phyloP scores from a whole-genome alignment of 2,797 vertebrate species.

The Poeciliopsis presidionis region DNA sequence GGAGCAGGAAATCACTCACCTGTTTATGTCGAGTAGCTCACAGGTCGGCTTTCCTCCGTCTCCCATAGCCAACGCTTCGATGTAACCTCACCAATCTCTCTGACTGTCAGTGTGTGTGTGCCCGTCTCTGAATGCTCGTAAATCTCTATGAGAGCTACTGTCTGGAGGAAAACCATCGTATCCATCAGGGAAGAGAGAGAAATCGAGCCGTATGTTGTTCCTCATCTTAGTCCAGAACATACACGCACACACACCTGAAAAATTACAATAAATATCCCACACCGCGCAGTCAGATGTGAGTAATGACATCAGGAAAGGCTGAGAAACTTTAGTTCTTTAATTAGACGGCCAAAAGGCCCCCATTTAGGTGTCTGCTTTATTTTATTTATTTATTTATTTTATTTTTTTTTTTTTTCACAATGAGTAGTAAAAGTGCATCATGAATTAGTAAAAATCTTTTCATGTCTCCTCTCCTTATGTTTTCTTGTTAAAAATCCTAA shows the following conservation, averaged over 20 bases:
- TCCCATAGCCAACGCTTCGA: constrained; percentile 31
- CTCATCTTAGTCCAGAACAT: constrained; percentile 2
- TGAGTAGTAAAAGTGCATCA: not conserved
- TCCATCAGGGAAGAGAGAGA: constrained; percentile 57
- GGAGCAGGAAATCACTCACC: constrained; percentile 70
- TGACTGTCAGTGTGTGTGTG: constrained; percentile 43
- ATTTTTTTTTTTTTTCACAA: too few relatives aligned
- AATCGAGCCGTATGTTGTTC: constrained; percentile 37
- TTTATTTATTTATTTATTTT: not conserved
- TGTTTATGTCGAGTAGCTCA: constrained; percentile 68
- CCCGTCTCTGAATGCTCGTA: constrained; percentile 47
- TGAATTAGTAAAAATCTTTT: not conserved
- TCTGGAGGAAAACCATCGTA: constrained; percentile 64
- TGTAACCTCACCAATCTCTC: constrained; percentile 51
- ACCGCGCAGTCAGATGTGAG: constrained; percentile 25
- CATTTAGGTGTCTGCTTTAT: not conserved
- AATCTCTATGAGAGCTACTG: constrained; percentile 67
- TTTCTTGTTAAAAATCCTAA: not conserved
- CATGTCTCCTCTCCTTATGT: not conserved
- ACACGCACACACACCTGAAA: constrained; percentile 18
- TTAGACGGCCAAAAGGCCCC: not conserved
- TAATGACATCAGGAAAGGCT: constrained; percentile 52
- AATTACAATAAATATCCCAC: constrained; percentile 36
- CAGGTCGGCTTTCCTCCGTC: constrained; percentile 49
- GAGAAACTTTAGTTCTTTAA: not conserved